Base-by-base conservation (phyloP, 2,113 vertebrate genomes). In the Eulemur macaco region DNA sequence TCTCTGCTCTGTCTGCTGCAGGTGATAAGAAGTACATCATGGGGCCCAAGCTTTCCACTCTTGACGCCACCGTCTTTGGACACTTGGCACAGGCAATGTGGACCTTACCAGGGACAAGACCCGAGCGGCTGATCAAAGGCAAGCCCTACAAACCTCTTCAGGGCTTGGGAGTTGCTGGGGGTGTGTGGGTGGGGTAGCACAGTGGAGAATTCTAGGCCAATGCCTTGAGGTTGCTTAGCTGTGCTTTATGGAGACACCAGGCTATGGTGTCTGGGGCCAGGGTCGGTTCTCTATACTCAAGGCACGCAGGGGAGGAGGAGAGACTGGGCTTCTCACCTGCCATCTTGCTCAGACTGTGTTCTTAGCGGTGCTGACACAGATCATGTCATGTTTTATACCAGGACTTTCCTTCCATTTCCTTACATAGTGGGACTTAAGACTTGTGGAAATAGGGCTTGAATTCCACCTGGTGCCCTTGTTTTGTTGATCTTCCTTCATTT, bases 21-120 rank as follows among this genome's bases (percentile, higher is more conserved):
- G 99, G 99, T 91, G 99, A 99, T 97, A 99, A 99, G 97, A 99
- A 99, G 95, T 99, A 99, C 97, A 99, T 99, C 54, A 99, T 99
- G 99, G 99, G 99, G 87, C 98, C 99, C 60, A 99, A 99, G 25
- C 98, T 99, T 96, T 99, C 99, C 45, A 99, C 99, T 20, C 99
- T 99, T 76, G 99, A 99, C 69, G 99, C 99, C 58, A 99, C 99
- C 6, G 99, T 99, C 83, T 99, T 99, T 84, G 99, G 99, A 54
- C 99, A 99, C 97, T 98, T 99, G 58, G 99, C 99, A 80, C 99
- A 99, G 98, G 99, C 99, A 31, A 99, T 99, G 99, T 99, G 99
- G 99, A 99, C 99, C 0, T 98, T 99, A 66, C 99, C 99, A 66
- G 99, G 99, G 87, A 99, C 99, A 56, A 99, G 99, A 92, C 99